Percentiles rank a stretch among this genome's conserved stretches.
phyloP scores from a whole-genome alignment of 2,888 invertebrate species.

The Tenthredo distinguenda region DNA sequence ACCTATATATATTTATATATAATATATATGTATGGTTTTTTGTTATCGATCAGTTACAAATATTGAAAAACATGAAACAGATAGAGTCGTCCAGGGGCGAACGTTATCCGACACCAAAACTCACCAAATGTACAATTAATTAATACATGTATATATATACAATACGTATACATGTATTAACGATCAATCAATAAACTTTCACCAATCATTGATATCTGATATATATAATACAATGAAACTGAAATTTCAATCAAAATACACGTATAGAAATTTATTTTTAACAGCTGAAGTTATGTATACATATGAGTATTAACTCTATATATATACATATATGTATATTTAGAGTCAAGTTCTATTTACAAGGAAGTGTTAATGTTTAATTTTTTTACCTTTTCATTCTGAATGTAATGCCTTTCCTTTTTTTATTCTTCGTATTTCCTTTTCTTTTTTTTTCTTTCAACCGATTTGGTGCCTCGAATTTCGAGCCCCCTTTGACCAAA shows the following conservation, averaged over 20 bases:
- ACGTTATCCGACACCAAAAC: conserved; percentile 4
- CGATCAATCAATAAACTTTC: background rate
- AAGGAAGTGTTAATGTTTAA: background rate
- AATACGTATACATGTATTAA: background rate
- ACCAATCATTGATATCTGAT: background rate
- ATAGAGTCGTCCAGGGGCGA: conserved; percentile 56
- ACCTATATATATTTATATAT: background rate
- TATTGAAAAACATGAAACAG: conserved; percentile 78
- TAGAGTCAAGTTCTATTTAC: conserved; percentile 25
- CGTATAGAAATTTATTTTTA: conserved; percentile 13
- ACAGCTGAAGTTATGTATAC: background rate
- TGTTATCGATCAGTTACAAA: conserved; percentile 78
- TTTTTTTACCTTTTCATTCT: background rate
- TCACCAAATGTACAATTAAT: background rate
- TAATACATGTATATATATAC: background rate
- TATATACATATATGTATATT: background rate
- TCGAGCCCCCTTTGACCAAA: conserved; percentile 34
- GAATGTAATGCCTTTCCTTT: background rate
- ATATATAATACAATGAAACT: background rate
- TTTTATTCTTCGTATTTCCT: background rate
- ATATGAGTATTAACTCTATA: too few relatives aligned
- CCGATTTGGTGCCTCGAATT: background rate
- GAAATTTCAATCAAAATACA: background rate
- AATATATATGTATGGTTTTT: conserved; percentile 2
- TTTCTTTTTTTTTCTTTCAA: background rate